Evolutionary conservation across 2,888 invertebrate genomes (phyloP).

Genomic region (Theretra japonica): DNA sequence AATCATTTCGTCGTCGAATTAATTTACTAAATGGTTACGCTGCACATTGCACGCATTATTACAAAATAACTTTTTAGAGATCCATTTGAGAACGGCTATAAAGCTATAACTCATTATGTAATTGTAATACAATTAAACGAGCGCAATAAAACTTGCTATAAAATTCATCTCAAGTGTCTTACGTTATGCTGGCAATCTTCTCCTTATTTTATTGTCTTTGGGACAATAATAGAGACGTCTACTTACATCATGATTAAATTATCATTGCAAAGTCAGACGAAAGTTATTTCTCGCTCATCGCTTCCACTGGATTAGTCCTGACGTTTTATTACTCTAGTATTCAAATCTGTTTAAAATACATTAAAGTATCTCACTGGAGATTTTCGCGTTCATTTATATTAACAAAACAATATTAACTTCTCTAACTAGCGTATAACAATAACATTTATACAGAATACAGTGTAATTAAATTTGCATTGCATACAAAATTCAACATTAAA

Average conservation of each 20-base stretch:
- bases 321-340: conserved; percentile 52
- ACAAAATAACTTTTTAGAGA: not conserved
- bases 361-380: conserved; percentile 39
- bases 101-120: conserved; percentile 22
- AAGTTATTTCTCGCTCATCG: conserved; percentile 61
- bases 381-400: conserved; percentile 10
- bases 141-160: conserved; percentile 44
- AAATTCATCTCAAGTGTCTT: conserved; percentile 52
- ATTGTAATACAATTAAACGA: conserved; percentile 44
- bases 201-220: conserved; percentile 60
- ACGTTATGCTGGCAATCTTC: conserved; percentile 54
- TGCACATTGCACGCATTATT: too few relatives aligned
- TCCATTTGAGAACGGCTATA: not conserved
- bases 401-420: not conserved
- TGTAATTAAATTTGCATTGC: not conserved
- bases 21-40: too few relatives aligned
- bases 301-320: conserved; percentile 55
- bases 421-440: not conserved
- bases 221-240: conserved; percentile 65
- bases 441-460: not conserved
- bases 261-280: conserved; percentile 77
- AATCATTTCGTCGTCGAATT: too few relatives aligned
- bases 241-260: conserved; percentile 79
- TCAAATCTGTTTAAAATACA: conserved; percentile 39
- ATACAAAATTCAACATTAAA: not conserved